Evolutionary conservation across 1,140 invertebrate genomes (phyloP).

Genomic region (Apis dorsata): DNA sequence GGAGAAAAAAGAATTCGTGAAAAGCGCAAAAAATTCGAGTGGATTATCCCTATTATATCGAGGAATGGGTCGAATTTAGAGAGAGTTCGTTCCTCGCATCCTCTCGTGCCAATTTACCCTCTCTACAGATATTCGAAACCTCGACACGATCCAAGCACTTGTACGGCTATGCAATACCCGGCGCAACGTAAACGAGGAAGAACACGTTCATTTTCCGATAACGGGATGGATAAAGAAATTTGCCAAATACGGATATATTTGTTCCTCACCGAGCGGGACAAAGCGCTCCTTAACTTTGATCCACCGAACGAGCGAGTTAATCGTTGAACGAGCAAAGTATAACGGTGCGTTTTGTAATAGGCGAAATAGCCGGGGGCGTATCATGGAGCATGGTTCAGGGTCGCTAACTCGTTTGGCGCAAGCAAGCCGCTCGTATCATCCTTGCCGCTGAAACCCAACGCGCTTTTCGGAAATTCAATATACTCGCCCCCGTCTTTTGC

Average conservation of each 20-base stretch:
- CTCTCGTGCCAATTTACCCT: conserved; percentile 9
- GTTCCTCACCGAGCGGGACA: too few relatives aligned
- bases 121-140: conserved; percentile 25
- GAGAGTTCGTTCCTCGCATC: background rate
- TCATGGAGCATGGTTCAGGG: conserved; percentile 20
- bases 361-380: conserved; percentile 45
- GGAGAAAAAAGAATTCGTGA: background rate
- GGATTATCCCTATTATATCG: conserved; percentile 4
- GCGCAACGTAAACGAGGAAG: background rate
- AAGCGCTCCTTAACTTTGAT: too few relatives aligned
- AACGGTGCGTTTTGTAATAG: conserved; percentile 55
- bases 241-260: too few relatives aligned
- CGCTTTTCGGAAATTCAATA: conserved; percentile 77
- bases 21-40: background rate
- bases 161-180: background rate
- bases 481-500: conserved; percentile 55
- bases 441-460: conserved; percentile 68
- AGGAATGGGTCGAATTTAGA: conserved; percentile 14
- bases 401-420: conserved; percentile 64
- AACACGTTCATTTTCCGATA: conserved; percentile 12
- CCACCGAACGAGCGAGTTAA: too few relatives aligned
- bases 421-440: conserved; percentile 67
- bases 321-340: too few relatives aligned
- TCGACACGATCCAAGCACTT: conserved; percentile 23
- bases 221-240: background rate